Base-by-base conservation (phyloP, 1,140 invertebrate genomes). In the Drosophila tropicalis region DNA sequence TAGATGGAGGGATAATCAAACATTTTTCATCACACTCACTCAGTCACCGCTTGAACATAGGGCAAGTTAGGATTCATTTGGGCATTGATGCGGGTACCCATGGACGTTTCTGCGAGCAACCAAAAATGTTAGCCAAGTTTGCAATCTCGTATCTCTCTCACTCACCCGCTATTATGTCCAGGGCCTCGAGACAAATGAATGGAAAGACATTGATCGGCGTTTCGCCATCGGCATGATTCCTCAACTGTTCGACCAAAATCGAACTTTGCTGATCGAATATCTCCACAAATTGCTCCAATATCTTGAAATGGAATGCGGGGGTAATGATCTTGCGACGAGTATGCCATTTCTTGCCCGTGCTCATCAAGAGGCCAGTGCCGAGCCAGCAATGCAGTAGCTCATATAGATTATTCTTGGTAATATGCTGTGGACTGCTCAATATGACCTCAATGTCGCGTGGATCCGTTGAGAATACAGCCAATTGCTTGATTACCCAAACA, bases 271-370 rank as follows among this genome's bases (percentile, higher is more conserved):
- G 93, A 76, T 96, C 94, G 83, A 97, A 96, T 17, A 96, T 93
- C 6, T 94, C 93, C 0, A 96, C 70, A 91, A 96, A 97, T 71
- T 95, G 93, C 62, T 96, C 94, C 25, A 97, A 91, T 61, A 97
- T 96, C 81, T 95, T 95, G 87, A 97, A 97, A 91, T 97, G 96
- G 84, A 97, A 97, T 2, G 96, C 95, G 10, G 97, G 97, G 1
- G 97, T 97, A 25, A 97, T 86, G 19, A 90, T 90, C 63, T 89
- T 91, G 3, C 90, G 60, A 5, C 89, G 71, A 0, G 72, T 44
- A 57, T 82, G 75, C 87, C 90, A 90, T 47, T 90, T 90, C 13
- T 63, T 69, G 12, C 84, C 90, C n/a, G 84, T 87, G 58, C 91
- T 92, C 62, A 92, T 86, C 15, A 93, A 74, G 22, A 93, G 72